Evolutionary conservation across 2,113 vertebrate genomes (phyloP).

Genomic region (Phalacrocorax carbo): DNA sequence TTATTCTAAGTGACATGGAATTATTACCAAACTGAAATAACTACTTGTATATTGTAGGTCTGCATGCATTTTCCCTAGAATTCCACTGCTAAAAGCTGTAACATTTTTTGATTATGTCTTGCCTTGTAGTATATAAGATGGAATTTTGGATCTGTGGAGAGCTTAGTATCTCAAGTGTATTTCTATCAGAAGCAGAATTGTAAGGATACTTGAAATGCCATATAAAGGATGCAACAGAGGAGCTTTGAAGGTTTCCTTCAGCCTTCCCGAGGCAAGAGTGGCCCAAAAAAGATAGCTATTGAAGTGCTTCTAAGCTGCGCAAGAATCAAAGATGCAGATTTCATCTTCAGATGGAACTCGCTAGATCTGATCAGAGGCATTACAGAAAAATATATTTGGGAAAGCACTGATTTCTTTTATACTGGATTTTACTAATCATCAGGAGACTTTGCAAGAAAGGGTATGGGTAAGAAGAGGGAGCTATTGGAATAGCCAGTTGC

Average conservation of each 20-base stretch:
- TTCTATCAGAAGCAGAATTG: conserved; percentile 9
- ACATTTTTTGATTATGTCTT: neutral
- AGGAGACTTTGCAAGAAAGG: neutral
- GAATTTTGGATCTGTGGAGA: neutral
- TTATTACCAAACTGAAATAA: neutral
- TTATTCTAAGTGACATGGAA: neutral
- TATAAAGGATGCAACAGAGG: neutral
- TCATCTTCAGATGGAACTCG: neutral
- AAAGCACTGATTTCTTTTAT: neutral
- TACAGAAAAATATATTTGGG: neutral
- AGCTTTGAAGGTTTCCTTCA: neutral
- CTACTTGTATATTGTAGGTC: neutral
- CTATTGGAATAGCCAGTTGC: neutral
- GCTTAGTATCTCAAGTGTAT: neutral
- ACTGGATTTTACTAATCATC: neutral
- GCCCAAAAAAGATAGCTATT: neutral
- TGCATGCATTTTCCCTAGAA: neutral
- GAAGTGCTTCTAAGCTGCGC: neutral
- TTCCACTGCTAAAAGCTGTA: neutral
- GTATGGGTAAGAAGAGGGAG: neutral
- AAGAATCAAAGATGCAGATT: neutral
- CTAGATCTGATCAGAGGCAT: neutral
- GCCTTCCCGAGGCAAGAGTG: neutral
- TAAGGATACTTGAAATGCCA: neutral
- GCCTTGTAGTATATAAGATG: neutral